Base-by-base conservation (phyloP, 1,140 invertebrate species). In the Formica exsecta region DNA sequence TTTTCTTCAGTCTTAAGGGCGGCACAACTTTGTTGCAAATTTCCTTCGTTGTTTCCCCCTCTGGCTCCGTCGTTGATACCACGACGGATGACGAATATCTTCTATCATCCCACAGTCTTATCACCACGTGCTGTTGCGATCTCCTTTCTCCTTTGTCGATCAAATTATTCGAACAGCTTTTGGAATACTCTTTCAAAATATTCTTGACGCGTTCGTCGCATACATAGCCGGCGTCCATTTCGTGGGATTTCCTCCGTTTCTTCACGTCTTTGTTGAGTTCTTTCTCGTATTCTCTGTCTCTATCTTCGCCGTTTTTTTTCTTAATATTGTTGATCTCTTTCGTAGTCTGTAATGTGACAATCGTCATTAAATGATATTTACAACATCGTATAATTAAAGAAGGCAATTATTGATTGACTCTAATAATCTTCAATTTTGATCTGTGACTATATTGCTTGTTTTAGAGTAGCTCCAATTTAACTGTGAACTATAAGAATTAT, bases 1-100 rank as follows among this genome's bases (percentile, higher is more conserved):
- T 54, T 64, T 93, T 94, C 48, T 94, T 94, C 59, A 94, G 5
- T 54, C 91, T 85, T 32, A 94, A 85, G 7, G 93, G 93, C 0
- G 93, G 93, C 19, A 94, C 93, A 3, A 91, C 77, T 64, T 93
- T 93, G 1, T 59, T 76, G 0, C 73, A 64, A 6, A 2, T 36
- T 0, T 87, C 68, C 25, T 73, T 83, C 11, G 66, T 22, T 16
- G 68, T 85, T 54, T 74, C 48, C 38, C 16, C 8, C 8, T 66
- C 44, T 2, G 61, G 11, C 16, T 86, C 51, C 1, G 65, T 84
- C 0, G 75, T 87, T 0, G 86, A 88, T 1, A 76, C 48, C 4
- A 68, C 48, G 4, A 84, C 44, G 6, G 85, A 64, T 13, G n/a
- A 44, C 0, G 25, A 19, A 11, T 62, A 90, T 9, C 62, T 87